Base-by-base conservation (phyloP, 2,888 invertebrate genomes). In the Ashinkailepas kermadecensis region DNA sequence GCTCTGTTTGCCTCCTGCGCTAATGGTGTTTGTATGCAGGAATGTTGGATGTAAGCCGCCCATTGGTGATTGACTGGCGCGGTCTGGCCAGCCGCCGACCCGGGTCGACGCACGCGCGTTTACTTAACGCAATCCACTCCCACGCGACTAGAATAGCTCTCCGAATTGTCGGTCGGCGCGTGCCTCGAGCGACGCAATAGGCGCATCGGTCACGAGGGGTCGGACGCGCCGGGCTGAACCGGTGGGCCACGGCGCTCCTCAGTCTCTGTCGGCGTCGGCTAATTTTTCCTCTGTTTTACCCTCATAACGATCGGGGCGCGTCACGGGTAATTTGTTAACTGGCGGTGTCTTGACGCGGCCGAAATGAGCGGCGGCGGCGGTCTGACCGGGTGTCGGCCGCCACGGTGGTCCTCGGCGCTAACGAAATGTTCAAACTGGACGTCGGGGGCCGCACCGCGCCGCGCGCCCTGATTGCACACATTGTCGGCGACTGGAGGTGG, bases 11-110 rank as follows among this genome's bases (percentile, higher is more conserved):
- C 54, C 74, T 15, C 39, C 54, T 54, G 54, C 74, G 39, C 74
- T 74, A 74, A 74, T 74, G 74, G 74, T 74, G 74, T 74, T 74
- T 74, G 74, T 74, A 74, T 74, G 74, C 54, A 54, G 74, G 54
- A 74, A 74, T 74, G 74, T 74, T 39, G 39, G 39, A 54, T 74
- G 74, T 74, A 54, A 54, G 54, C 74, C 74, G 74, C 54, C 74
- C 70, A 6, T 18, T 54, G 1, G 74, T 54, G 74, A 74, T 54
- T 15, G 74, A 74, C 74, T 74, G 54, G 54, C 54, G 54, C 7
- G n/a, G 25, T 58, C 18, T 9, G 70, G 54, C 13, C 59, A 7
- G 59, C 12, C 59, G 7, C 59, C 59, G 59, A 11, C 15, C 0
- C 67, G n/a, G 23, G 23, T 10, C 70, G 25, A 25, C 39, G 70